A percentile compares a stretch with the other conserved stretches of the same genome.
Conservation (phyloP, 2,888 invertebrate genomes). For the Drosophila neoperkinsi region DNA sequence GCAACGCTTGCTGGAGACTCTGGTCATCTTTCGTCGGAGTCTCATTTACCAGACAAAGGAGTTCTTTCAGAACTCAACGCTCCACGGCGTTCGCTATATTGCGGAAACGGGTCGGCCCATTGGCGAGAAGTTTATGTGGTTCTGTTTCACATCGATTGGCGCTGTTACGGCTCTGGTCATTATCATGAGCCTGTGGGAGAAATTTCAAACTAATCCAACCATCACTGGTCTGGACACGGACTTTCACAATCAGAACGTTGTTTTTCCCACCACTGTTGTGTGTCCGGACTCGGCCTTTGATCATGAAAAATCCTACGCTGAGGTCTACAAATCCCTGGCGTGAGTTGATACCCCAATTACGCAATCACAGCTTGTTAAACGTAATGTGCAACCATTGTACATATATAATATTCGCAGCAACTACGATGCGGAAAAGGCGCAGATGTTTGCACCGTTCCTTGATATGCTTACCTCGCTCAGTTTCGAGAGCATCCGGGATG, state of each 20-base stretch:
- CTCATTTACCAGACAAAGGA: slow-evolving; percentile 90
- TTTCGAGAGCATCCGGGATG: slow-evolving; percentile 83
- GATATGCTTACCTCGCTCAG: slow-evolving; percentile 84
- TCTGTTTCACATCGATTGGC: slow-evolving; percentile 89
- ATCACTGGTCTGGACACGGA: slow-evolving; percentile 93
- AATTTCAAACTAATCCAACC: slow-evolving; percentile 93
- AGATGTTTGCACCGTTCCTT: slow-evolving; percentile 81
- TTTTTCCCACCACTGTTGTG: slow-evolving; percentile 90
- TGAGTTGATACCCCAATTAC: slow-evolving; percentile 48
- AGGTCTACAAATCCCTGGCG: slow-evolving; percentile 79
- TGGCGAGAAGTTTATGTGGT: slow-evolving; percentile 94
- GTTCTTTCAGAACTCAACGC: slow-evolving; percentile 91
- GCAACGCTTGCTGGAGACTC: slow-evolving; percentile 57
- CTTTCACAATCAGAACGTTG: slow-evolving; percentile 92
- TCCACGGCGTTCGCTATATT: slow-evolving; percentile 92
- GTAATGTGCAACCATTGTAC: not conserved
- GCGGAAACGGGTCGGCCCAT: slow-evolving; percentile 91
- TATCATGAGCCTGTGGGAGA: slow-evolving; percentile 92
- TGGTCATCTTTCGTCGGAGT: slow-evolving; percentile 87
- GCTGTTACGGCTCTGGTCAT: slow-evolving; percentile 90
- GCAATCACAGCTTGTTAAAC: not conserved
- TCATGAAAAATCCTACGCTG: slow-evolving; percentile 83
- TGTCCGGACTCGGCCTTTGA: slow-evolving; percentile 87
- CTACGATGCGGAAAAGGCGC: slow-evolving; percentile 70
- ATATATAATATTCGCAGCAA: slow-evolving; percentile 53